phyloP scores from a whole-genome alignment of 1,140 invertebrate species.

The Kradibia gibbosae region DNA sequence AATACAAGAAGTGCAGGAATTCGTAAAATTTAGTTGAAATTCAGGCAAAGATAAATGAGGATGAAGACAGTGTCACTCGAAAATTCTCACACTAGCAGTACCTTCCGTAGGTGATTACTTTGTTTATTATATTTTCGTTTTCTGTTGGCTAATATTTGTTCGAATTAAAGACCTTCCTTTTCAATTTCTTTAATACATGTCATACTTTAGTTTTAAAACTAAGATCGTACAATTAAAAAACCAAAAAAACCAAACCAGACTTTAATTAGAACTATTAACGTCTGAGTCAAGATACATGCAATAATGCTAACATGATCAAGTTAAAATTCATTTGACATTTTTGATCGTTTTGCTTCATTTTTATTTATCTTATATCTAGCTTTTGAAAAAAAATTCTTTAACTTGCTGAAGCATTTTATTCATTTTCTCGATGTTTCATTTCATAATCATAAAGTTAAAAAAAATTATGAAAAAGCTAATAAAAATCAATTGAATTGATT shows the following conservation, averaged over 20 bases:
- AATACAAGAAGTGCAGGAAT: not conserved
- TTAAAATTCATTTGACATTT: slow-evolving; percentile 29
- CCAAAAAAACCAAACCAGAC: too few species aligned
- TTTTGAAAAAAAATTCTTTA: slow-evolving; percentile 20
- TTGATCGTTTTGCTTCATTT: not conserved
- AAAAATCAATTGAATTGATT: too few species aligned
- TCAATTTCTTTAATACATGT: too few species aligned
- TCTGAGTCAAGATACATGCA: not conserved
- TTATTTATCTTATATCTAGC: not conserved
- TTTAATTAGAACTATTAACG: not conserved
- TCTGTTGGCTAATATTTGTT: slow-evolving; percentile 39
- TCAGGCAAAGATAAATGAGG: not conserved
- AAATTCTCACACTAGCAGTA: not conserved
- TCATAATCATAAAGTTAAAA: too few species aligned
- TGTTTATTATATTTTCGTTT: slow-evolving; percentile 2
- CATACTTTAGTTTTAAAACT: too few species aligned
- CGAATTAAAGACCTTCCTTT: slow-evolving; percentile 21
- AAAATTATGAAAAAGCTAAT: too few species aligned
- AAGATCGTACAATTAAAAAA: too few species aligned
- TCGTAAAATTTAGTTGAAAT: not conserved
- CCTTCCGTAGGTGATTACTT: not conserved
- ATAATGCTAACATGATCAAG: not conserved
- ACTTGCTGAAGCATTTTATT: not conserved
- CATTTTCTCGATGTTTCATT: not conserved
- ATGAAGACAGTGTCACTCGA: not conserved